Percentiles rank a stretch among this genome's conserved stretches.
phyloP scores from a whole-genome alignment of 2,113 vertebrate species.

The Thermophis baileyi region DNA sequence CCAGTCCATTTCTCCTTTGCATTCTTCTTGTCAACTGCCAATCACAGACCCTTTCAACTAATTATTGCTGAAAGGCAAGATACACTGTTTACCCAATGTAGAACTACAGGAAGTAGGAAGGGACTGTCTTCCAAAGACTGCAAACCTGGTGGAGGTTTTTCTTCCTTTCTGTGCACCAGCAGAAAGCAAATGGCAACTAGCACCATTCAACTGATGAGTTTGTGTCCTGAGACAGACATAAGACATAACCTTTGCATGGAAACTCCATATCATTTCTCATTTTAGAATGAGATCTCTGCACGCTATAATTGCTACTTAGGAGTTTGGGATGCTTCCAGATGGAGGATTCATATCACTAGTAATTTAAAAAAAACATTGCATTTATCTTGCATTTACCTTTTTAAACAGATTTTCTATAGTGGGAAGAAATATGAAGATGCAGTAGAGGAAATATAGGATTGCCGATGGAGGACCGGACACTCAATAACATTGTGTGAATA shows the following conservation, averaged over 20 bases:
- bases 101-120: background rate
- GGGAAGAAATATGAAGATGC: background rate
- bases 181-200: background rate
- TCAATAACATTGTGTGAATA: background rate
- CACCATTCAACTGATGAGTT: background rate
- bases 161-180: background rate
- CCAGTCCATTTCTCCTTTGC: background rate
- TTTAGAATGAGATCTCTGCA: background rate
- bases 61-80: background rate
- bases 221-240: background rate
- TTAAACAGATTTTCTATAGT: background rate
- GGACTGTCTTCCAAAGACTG: background rate
- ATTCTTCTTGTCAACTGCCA: background rate
- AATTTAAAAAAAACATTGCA: background rate
- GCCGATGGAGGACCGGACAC: background rate
- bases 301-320: too few species aligned
- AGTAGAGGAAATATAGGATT: background rate
- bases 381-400: too few species aligned
- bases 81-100: background rate
- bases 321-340: background rate
- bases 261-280: background rate
- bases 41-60: background rate
- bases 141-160: background rate
- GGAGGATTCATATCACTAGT: background rate
- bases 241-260: background rate